Evolutionary conservation across 2,888 invertebrate genomes (phyloP).

Genomic region (Cephus spinipes): DNA sequence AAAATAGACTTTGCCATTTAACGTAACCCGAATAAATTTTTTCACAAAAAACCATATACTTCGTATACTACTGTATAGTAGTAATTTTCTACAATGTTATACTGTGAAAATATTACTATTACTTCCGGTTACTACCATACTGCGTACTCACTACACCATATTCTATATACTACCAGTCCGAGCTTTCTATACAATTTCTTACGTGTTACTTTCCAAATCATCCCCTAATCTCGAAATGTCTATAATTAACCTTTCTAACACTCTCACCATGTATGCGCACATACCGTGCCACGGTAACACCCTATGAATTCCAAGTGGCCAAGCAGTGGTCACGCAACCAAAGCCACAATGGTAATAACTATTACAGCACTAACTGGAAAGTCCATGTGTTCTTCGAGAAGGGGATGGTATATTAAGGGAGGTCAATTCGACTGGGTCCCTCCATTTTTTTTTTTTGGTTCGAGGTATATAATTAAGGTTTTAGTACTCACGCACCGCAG

Average conservation of each 20-base stretch:
- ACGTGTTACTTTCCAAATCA: neutral
- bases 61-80: neutral
- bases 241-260: conserved; percentile 23
- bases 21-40: neutral
- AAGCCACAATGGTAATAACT: conserved; percentile 2
- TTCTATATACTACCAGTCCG: neutral
- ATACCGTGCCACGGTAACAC: conserved; percentile 18
- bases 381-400: neutral
- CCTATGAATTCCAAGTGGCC: conserved; percentile 41
- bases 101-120: neutral
- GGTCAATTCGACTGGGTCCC: neutral
- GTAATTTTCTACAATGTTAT: neutral
- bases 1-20: neutral
- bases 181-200: neutral
- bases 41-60: neutral
- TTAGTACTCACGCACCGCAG: conserved; percentile 1
- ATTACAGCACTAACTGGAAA: neutral
- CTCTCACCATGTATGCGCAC: conserved; percentile 40
- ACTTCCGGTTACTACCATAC: neutral
- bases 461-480: neutral
- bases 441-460: neutral
- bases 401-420: neutral
- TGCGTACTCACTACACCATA: neutral
- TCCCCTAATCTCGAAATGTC: neutral
- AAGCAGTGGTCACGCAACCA: conserved; percentile 14